Percentiles rank a stretch among this genome's conserved stretches.
Evolutionary conservation across 1,140 invertebrate species (phyloP).

Genomic region (Fragariocoptes setiger): DNA sequence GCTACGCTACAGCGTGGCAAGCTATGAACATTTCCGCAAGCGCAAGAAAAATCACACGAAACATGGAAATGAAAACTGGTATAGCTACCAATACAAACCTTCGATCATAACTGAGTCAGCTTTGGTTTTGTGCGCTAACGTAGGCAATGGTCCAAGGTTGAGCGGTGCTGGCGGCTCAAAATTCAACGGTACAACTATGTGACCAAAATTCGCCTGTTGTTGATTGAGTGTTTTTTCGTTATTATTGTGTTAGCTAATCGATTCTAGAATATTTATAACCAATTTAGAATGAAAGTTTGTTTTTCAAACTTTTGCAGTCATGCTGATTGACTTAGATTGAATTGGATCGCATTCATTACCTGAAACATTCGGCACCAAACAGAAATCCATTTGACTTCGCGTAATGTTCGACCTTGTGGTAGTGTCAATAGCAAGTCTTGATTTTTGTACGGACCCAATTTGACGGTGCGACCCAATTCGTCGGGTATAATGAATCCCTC

Average conservation of each 20-base stretch:
- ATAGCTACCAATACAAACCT: conserved; percentile 43
- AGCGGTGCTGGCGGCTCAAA: conserved; percentile 21
- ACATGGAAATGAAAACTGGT: too few relatives aligned
- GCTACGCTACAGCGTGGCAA: not conserved
- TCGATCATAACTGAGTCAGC: conserved; percentile 39
- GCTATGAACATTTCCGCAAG: not conserved
- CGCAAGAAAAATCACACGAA: too few relatives aligned
- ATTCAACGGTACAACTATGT: conserved; percentile 34
- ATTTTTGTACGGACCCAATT: conserved; percentile 34
- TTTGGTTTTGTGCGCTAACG: conserved; percentile 25
- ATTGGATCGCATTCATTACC: too few relatives aligned
- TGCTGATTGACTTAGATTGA: not conserved
- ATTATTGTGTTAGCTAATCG: too few relatives aligned
- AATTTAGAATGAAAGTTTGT: not conserved
- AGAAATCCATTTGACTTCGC: conserved; percentile 49
- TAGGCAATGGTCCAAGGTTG: conserved; percentile 8
- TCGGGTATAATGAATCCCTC: conserved; percentile 62
- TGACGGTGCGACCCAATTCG: conserved; percentile 35
- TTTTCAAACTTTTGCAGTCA: not conserved
- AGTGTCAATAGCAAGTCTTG: conserved; percentile 46
- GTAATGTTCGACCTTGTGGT: conserved; percentile 47
- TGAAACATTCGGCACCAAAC: conserved; percentile 63
- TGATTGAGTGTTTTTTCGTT: conserved; percentile 2
- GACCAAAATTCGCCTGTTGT: conserved; percentile 41
- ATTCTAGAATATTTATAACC: too few relatives aligned